A percentile compares a stretch with the other conserved stretches of the same genome.
Conservation (phyloP, 2,113 vertebrate species). For the Regulus satrapa region DNA sequence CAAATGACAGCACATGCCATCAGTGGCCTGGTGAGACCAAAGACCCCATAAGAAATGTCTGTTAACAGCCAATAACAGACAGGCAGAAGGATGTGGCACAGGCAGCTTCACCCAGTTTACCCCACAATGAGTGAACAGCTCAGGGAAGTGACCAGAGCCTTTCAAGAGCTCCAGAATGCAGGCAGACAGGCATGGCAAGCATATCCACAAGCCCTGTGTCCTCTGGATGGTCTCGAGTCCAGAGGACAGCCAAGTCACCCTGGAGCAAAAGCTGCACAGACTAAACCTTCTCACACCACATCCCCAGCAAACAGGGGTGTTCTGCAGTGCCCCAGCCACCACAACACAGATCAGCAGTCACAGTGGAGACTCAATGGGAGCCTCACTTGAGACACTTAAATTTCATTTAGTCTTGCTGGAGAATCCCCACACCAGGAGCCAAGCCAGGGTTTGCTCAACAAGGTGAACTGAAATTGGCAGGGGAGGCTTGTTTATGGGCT, state of each 20-base stretch:
- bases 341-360: neutral
- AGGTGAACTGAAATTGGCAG: accelerated
- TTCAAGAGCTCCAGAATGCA: neutral
- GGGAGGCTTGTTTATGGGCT: neutral
- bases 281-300: neutral
- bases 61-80: neutral
- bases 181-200: neutral
- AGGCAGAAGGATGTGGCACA: neutral
- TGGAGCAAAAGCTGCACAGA: neutral
- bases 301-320: neutral
- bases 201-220: neutral
- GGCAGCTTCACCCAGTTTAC: neutral
- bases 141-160: neutral
- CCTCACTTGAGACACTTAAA: neutral
- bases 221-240: neutral
- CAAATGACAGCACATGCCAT: neutral
- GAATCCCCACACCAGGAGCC: accelerated
- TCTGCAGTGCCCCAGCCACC: neutral
- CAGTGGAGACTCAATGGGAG: accelerated
- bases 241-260: neutral
- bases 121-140: neutral
- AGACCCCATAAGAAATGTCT: neutral
- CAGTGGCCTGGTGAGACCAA: neutral
- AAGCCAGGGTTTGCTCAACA: neutral
- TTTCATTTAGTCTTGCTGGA: neutral